phyloP scores from a whole-genome alignment of 35 echinoderm and acorn worm species.

The Ophioderma brevispina region DNA sequence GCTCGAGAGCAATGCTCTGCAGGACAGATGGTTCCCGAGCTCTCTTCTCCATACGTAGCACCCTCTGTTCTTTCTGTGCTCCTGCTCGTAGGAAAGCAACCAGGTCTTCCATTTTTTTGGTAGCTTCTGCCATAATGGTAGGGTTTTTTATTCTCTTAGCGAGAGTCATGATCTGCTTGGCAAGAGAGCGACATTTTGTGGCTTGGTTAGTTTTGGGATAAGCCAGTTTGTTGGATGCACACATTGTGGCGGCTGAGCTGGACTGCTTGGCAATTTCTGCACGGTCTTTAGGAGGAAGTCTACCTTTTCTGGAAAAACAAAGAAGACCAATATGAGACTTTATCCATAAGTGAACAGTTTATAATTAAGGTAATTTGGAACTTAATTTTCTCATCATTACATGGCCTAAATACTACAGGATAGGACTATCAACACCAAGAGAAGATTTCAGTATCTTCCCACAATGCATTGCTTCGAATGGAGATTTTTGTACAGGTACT shows the following conservation, averaged over 20 bases:
- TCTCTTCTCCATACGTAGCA: not conserved
- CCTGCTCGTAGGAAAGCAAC: not conserved
- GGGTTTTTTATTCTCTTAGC: not conserved
- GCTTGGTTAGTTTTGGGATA: not conserved
- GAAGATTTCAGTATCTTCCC: no score
- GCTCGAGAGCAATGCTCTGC: not conserved
- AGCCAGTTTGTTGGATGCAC: not conserved
- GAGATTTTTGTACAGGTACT: no score
- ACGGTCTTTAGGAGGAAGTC: not conserved
- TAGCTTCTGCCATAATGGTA: not conserved
- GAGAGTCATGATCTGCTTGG: not conserved
- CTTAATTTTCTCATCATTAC: no score
- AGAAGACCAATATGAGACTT: no score
- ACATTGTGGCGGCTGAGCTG: not conserved
- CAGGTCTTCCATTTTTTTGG: not conserved
- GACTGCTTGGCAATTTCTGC: constrained; percentile 4
- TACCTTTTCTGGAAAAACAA: not conserved
- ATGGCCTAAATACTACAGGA: no score
- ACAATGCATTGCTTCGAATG: no score
- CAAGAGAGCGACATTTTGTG: not conserved
- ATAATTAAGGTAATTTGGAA: no score
- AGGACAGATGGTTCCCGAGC: not conserved
- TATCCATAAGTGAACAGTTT: no score
- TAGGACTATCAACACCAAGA: no score
- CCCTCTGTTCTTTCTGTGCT: not conserved